Conservation (phyloP, 2,113 vertebrate genomes). For the Passer domesticus region DNA sequence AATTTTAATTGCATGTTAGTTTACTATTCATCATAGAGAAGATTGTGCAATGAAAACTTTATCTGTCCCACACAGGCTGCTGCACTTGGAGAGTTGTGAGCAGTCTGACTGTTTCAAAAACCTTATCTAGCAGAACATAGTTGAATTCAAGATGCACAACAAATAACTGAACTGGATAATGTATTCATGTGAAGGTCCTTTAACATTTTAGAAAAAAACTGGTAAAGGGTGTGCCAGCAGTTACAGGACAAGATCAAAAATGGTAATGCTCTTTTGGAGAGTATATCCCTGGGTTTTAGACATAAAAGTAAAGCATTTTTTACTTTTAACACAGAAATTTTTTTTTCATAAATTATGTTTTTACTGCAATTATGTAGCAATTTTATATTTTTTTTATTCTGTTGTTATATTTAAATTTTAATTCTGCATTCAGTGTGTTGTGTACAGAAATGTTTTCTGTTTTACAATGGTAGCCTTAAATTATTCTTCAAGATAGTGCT, state of each 20-base stretch:
- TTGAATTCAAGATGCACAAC: not conserved
- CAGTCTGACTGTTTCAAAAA: not conserved
- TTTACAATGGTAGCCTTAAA: not conserved
- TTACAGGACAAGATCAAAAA: not conserved
- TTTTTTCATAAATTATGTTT: not conserved
- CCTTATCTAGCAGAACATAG: not conserved
- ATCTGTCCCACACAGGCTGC: not conserved
- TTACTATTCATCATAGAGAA: not conserved
- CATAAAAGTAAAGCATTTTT: not conserved
- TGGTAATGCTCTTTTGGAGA: not conserved
- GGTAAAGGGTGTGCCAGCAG: not conserved
- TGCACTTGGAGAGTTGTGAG: not conserved
- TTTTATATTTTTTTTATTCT: not conserved
- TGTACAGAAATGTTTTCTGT: not conserved
- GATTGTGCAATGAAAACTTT: not conserved
- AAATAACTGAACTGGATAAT: not conserved
- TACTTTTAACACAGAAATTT: not conserved
- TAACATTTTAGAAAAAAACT: not conserved
- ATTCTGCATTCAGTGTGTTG: not conserved
- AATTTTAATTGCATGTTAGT: not conserved
- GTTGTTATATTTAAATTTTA: not conserved
- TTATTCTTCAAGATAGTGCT: not conserved
- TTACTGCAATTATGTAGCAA: not conserved
- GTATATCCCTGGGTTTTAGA: not conserved
- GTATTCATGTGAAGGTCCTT: not conserved